Evolutionary conservation across 2,113 vertebrate genomes (phyloP).

Genomic region (Sitta europaea): DNA sequence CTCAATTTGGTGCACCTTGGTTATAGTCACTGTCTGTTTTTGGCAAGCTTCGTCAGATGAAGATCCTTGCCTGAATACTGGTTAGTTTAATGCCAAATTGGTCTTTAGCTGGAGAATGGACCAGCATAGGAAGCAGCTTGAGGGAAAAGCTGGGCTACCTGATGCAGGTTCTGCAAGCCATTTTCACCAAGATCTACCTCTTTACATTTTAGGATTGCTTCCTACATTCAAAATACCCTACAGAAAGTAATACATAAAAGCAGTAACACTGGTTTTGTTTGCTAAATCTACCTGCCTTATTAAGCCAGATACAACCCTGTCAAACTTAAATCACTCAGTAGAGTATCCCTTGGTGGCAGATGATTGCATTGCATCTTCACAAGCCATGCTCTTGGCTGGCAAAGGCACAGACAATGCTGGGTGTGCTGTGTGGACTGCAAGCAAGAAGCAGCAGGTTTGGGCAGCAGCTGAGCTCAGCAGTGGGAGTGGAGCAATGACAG

Average conservation of each 20-base stretch:
- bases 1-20: rapidly evolving
- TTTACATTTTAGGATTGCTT: neutral
- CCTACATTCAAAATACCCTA: neutral
- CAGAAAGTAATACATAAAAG: neutral
- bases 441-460: neutral
- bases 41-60: neutral
- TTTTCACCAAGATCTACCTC: neutral
- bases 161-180: neutral
- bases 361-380: rapidly evolving
- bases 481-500: rapidly evolving
- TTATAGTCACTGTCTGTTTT: neutral
- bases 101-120: neutral
- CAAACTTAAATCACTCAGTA: neutral
- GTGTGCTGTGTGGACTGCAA: rapidly evolving
- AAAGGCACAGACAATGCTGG: neutral
- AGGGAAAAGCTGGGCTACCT: neutral
- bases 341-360: neutral
- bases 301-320: neutral
- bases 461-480: neutral
- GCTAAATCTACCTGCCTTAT: neutral
- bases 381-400: rapidly evolving
- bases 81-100: neutral
- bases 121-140: neutral
- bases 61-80: neutral
- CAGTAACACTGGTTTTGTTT: neutral